phyloP scores from a whole-genome alignment of 2,113 vertebrate genomes.

The Panthera leo region DNA sequence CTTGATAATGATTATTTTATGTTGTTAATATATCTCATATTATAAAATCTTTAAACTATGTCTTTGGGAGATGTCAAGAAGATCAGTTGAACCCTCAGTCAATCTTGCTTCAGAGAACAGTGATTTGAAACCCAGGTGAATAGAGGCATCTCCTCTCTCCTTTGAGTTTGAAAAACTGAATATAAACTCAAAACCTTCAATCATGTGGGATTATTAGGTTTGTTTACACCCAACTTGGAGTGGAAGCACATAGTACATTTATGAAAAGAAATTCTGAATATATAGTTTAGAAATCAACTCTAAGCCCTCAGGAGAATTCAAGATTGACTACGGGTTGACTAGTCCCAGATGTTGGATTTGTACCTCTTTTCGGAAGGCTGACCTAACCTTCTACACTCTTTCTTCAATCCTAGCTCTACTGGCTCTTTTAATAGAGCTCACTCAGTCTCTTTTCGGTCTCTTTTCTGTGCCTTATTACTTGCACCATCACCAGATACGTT shows the following conservation, averaged over 20 bases:
- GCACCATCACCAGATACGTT: neutral
- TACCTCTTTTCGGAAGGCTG: neutral
- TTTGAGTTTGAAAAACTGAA: neutral
- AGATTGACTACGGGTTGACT: neutral
- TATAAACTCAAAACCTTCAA: neutral
- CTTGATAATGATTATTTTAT: neutral
- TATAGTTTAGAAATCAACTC: neutral
- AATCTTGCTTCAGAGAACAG: neutral
- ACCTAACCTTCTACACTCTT: neutral
- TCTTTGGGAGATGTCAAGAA: neutral
- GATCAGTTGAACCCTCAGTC: neutral
- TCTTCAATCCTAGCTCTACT: neutral
- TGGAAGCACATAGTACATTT: neutral
- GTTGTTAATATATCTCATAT: neutral
- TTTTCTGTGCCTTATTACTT: neutral
- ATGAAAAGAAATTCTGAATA: neutral
- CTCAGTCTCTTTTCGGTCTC: neutral
- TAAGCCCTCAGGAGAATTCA: neutral
- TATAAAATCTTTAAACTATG: neutral
- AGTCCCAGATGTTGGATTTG: neutral
- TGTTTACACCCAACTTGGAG: neutral
- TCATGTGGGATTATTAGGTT: neutral
- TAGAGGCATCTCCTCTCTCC: neutral
- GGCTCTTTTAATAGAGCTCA: neutral
- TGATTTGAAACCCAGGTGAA: neutral